A percentile compares a stretch with the other conserved stretches of the same genome.
phyloP scores from a whole-genome alignment of 2,113 vertebrate species.

The Etheostoma spectabile region DNA sequence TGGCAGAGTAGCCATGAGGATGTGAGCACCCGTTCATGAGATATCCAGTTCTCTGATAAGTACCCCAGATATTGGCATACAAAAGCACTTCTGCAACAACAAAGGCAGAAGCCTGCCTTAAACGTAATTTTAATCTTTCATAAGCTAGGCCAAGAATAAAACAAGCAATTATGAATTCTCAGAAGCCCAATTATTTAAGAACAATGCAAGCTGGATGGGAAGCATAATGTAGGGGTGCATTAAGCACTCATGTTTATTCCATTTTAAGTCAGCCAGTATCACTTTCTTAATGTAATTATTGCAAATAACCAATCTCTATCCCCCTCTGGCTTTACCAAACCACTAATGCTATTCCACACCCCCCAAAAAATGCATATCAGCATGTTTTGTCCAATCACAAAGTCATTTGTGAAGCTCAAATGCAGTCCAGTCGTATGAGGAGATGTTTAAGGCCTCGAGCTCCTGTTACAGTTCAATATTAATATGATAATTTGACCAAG shows the following conservation, averaged over 20 bases:
- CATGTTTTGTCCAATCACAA: slow-evolving; percentile 71
- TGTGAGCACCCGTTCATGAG: slow-evolving; percentile 49
- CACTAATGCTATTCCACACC: slow-evolving; percentile 65
- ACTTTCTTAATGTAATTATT: slow-evolving; percentile 76
- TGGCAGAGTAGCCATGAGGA: slow-evolving; percentile 44
- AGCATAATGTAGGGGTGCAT: slow-evolving; percentile 59
- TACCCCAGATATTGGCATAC: slow-evolving; percentile 59
- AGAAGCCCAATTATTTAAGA: slow-evolving; percentile 71
- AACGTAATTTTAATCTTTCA: slow-evolving; percentile 72
- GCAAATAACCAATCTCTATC: slow-evolving; percentile 57
- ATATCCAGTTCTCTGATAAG: slow-evolving; percentile 60
- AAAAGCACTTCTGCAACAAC: slow-evolving; percentile 50
- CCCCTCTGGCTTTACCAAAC: slow-evolving; percentile 60
- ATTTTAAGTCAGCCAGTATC: slow-evolving; percentile 65
- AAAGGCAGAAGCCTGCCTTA: slow-evolving; percentile 54
- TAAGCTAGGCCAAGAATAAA: slow-evolving; percentile 71
- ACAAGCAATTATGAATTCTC: slow-evolving; percentile 73
- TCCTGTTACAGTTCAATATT: slow-evolving; percentile 69
- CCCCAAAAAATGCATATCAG: slow-evolving; percentile 70
- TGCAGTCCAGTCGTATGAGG: slow-evolving; percentile 39
- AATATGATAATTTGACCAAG: slow-evolving; percentile 64
- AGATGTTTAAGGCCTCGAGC: slow-evolving; percentile 55
- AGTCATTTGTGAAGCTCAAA: slow-evolving; percentile 65
- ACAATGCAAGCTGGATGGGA: slow-evolving; percentile 56
- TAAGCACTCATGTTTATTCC: slow-evolving; percentile 77